These are phyloP conservation scores for Caenorhabditis macrosperma DNA, from an alignment of 2,888 invertebrate genomes.

Conservation along the genomic window DNA sequence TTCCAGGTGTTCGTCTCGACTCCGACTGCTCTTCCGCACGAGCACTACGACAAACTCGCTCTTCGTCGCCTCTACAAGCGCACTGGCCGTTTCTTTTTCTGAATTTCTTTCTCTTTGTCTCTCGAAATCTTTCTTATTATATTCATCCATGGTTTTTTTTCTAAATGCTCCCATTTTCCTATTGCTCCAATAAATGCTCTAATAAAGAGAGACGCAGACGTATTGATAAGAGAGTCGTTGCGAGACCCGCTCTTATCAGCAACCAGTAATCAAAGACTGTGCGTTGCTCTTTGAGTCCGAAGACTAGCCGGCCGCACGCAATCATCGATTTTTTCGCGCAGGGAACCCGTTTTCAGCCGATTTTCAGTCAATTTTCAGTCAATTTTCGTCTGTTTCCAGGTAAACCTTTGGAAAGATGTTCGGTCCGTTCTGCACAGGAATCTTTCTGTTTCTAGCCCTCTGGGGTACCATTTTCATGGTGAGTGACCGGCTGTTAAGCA, in stretches of 20 bases:
- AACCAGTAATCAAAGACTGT: slow-evolving; percentile 58
- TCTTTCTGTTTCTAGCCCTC: slow-evolving; percentile 67
- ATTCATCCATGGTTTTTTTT: slow-evolving; percentile 1
- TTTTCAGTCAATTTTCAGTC: not conserved
- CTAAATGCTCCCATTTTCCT: not conserved
- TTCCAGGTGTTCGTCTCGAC: slow-evolving; percentile 63
- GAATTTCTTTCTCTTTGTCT: slow-evolving; percentile 15
- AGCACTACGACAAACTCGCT: slow-evolving; percentile 69
- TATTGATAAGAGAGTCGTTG: slow-evolving; percentile 17
- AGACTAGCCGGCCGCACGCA: slow-evolving; percentile 21
- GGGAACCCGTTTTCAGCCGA: slow-evolving; percentile 1
- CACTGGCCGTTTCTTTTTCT: slow-evolving; percentile 77
- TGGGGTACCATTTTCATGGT: slow-evolving; percentile 76
- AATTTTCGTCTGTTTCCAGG: slow-evolving; percentile 11
- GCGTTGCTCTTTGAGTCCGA: slow-evolving; percentile 54
- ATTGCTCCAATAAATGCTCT: not conserved
- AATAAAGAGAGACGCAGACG: slow-evolving; percentile 21
- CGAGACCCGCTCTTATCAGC: slow-evolving; percentile 48
- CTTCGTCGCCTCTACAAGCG: slow-evolving; percentile 75
- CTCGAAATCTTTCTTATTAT: not conserved
- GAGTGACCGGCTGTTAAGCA: too few species aligned
- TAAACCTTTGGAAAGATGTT: slow-evolving; percentile 44
- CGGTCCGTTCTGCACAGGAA: slow-evolving; percentile 70
- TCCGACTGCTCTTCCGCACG: slow-evolving; percentile 65
- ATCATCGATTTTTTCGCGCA: slow-evolving; percentile 34